Percentiles rank a stretch among this genome's conserved stretches.
Evolutionary conservation across 2,113 vertebrate genomes (phyloP).

Genomic region (Serranochromis macrocephalus): DNA sequence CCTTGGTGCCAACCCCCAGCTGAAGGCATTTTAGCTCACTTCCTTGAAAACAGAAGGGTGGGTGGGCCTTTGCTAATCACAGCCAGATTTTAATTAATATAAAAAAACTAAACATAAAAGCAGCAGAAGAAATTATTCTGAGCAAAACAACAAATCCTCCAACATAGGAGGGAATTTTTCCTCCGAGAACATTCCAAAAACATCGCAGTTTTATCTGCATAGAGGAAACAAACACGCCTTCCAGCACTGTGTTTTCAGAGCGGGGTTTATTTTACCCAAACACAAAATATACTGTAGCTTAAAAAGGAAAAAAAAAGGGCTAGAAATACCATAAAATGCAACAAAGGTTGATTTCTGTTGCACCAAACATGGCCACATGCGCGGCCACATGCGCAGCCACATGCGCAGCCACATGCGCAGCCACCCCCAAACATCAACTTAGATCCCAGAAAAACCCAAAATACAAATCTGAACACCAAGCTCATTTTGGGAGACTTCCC

Average conservation of each 20-base stretch:
- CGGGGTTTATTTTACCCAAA: accelerated
- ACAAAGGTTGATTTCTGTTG: background rate
- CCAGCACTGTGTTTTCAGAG: background rate
- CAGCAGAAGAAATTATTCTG: background rate
- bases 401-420: background rate
- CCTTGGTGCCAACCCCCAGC: background rate
- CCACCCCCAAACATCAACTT: background rate
- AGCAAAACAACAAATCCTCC: background rate
- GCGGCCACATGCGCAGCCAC: accelerated
- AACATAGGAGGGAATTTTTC: background rate
- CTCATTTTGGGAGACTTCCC: background rate
- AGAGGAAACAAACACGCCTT: background rate
- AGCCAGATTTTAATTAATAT: background rate
- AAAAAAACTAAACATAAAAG: background rate
- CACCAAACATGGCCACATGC: background rate
- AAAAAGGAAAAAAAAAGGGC: background rate
- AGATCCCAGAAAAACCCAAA: background rate
- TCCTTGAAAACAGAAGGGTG: background rate
- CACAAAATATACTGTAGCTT: background rate
- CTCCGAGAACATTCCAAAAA: background rate
- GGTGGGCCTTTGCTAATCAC: background rate
- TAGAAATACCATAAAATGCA: background rate
- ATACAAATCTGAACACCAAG: background rate
- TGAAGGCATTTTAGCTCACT: background rate
- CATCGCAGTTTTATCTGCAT: background rate